Evolutionary conservation across 2,797 vertebrate genomes (phyloP).

Genomic region (Gadopsis bispinosus): DNA sequence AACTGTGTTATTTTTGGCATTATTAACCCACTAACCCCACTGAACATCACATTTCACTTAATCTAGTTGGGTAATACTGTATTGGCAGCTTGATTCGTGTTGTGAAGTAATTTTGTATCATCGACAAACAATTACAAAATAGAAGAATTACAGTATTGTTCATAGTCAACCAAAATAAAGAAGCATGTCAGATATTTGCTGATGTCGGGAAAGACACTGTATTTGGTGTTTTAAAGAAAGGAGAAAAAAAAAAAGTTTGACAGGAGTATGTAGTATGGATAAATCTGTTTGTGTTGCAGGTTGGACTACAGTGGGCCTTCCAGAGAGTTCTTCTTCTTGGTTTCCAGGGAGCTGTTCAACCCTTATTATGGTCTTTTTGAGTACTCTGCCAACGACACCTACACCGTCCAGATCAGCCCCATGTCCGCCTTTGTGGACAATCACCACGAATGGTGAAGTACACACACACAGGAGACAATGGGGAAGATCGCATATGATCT

Average conservation of each 20-base stretch:
- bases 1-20: no score
- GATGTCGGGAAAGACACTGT: no score
- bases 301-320: constrained; percentile 97
- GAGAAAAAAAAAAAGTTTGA: neutral
- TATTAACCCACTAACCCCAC: no score
- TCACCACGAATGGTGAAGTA: constrained; percentile 95
- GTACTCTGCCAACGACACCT: constrained; percentile 97
- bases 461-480: neutral
- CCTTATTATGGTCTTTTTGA: constrained; percentile 98
- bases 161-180: no score
- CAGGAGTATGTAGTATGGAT: neutral
- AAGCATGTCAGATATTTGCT: no score
- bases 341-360: constrained; percentile 97
- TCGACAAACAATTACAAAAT: no score
- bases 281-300: constrained; percentile 71
- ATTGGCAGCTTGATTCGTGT: no score
- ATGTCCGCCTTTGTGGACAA: constrained; percentile 99
- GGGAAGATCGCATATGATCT: neutral
- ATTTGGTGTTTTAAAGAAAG: no score
- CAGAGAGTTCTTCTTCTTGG: constrained; percentile 96
- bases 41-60: no score
- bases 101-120: no score
- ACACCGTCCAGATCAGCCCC: constrained; percentile 98
- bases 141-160: no score
- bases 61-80: no score